Evolutionary conservation across 2,888 invertebrate species (phyloP).

Genomic region (Cyaniris semiargus): DNA sequence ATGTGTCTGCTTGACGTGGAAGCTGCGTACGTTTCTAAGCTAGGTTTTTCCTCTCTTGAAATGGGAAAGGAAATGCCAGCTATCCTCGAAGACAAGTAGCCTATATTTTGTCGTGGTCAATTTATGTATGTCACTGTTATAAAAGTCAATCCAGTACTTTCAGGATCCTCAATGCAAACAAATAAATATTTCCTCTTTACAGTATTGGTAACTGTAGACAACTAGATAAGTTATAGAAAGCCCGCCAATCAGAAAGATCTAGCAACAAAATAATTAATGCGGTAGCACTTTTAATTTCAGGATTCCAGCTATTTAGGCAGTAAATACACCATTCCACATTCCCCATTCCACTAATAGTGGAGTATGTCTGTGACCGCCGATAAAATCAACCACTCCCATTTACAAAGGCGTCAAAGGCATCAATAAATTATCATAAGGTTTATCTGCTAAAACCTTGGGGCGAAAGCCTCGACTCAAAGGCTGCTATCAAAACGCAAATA

Average conservation of each 20-base stretch:
- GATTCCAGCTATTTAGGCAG: not conserved
- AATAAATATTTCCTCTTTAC: too few relatives aligned
- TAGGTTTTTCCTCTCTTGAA: not conserved
- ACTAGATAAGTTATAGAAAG: not conserved
- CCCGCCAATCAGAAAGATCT: not conserved
- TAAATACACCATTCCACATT: not conserved
- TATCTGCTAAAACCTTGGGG: constrained; percentile 40
- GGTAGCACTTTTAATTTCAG: not conserved
- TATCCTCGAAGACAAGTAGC: not conserved
- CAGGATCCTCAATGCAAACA: too few relatives aligned
- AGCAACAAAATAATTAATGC: not conserved
- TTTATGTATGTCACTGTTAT: not conserved
- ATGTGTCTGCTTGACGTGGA: not conserved
- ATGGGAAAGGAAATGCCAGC: not conserved
- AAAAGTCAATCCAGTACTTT: not conserved
- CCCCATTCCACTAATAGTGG: not conserved
- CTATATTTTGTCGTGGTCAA: not conserved
- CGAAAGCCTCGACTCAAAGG: constrained; percentile 58
- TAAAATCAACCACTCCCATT: constrained; percentile 11
- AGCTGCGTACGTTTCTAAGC: not conserved
- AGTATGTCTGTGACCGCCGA: not conserved
- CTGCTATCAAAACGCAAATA: constrained; percentile 67
- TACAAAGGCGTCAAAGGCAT: constrained; percentile 1
- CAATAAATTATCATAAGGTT: constrained; percentile 36
- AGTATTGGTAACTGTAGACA: too few relatives aligned